These are phyloP conservation scores for Hipposideros armiger DNA, from an alignment of 2,113 vertebrate species.

Conservation along the genomic window DNA sequence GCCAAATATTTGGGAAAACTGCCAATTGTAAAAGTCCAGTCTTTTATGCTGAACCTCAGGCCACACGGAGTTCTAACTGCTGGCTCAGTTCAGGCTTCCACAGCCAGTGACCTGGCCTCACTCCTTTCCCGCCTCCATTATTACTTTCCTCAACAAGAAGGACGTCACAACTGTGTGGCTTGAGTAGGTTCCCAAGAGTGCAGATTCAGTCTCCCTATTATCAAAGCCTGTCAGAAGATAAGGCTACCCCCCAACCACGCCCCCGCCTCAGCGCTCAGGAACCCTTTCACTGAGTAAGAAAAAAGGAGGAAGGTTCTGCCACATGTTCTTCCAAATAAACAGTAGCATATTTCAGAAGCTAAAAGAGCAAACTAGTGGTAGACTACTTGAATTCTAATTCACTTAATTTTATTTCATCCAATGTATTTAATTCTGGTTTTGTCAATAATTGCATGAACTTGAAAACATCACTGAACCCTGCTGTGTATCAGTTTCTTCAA, in stretches of 20 bases:
- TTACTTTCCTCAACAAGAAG: slow-evolving; percentile 21
- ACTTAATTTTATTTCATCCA: background rate
- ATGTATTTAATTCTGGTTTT: background rate
- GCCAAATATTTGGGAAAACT: background rate
- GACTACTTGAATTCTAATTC: background rate
- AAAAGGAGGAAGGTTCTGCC: background rate
- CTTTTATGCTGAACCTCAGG: background rate
- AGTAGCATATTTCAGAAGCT: background rate
- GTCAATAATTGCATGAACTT: background rate
- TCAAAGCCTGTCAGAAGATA: background rate
- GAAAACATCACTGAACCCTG: background rate
- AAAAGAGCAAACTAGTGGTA: background rate
- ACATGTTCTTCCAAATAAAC: background rate
- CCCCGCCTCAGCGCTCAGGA: background rate
- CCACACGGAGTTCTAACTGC: background rate
- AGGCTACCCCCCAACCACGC: no score
- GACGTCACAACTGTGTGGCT: background rate
- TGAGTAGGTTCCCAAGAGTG: background rate
- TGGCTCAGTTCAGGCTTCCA: background rate
- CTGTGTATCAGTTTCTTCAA: background rate
- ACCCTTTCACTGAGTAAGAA: background rate
- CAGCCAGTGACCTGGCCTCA: background rate
- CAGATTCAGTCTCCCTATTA: no score
- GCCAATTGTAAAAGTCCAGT: background rate
- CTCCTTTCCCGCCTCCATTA: background rate